These are phyloP conservation scores for Tolypeutes matacus DNA, from an alignment of 2,797 vertebrate genomes.

Conservation along the genomic window DNA sequence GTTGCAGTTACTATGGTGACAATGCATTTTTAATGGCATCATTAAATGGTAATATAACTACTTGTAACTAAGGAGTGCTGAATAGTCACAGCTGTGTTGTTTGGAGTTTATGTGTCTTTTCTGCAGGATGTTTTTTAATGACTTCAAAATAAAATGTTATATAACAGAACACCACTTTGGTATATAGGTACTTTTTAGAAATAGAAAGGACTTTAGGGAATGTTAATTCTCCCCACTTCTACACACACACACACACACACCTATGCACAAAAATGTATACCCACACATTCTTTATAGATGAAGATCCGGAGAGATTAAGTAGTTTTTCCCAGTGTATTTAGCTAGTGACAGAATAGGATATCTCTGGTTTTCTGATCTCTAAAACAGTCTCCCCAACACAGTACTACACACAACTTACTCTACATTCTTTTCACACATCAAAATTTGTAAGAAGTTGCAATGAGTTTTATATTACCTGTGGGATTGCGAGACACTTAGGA, in stretches of 20 bases:
- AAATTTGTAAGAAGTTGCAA: background rate
- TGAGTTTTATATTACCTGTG: slow-evolving; percentile 21
- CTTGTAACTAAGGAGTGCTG: slow-evolving; percentile 82
- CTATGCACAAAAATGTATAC: background rate
- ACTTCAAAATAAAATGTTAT: slow-evolving; percentile 71
- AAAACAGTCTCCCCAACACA: background rate
- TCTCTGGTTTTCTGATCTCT: background rate
- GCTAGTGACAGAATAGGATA: slow-evolving; percentile 7
- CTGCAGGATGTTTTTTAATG: slow-evolving; percentile 62
- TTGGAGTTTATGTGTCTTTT: slow-evolving; percentile 68
- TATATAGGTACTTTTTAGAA: slow-evolving; percentile 40
- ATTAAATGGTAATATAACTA: slow-evolving; percentile 82
- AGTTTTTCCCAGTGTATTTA: background rate
- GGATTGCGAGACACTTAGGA: background rate
- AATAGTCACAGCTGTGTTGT: slow-evolving; percentile 79
- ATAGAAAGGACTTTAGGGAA: slow-evolving; percentile 37
- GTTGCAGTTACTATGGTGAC: slow-evolving; percentile 85
- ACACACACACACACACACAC: background rate
- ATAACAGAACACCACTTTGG: slow-evolving; percentile 52
- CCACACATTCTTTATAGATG: background rate
- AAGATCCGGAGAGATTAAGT: slow-evolving; percentile 20
- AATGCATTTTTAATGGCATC: slow-evolving; percentile 87
- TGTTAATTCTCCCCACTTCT: background rate
- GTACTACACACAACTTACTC: background rate
- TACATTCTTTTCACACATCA: background rate